A percentile compares a stretch with the other conserved stretches of the same genome.
Conservation (phyloP, 2,888 invertebrate species). For the Drosophila subsilvestris region DNA sequence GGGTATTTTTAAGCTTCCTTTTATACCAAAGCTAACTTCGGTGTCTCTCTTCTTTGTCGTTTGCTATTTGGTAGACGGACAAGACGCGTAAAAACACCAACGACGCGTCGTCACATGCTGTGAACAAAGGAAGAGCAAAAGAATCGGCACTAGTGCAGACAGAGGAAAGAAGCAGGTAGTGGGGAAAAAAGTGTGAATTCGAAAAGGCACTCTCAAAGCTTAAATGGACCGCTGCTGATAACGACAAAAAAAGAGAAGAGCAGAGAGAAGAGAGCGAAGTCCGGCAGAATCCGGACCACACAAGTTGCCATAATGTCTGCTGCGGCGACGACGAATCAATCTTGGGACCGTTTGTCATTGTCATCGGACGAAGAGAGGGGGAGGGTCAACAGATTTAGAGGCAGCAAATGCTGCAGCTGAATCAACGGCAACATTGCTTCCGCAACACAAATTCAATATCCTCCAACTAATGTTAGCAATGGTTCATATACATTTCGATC, state of each 20-base stretch:
- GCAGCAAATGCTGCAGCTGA: neutral
- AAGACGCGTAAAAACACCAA: constrained; percentile 67
- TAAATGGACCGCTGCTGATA: constrained; percentile 67
- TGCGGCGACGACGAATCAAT: constrained; percentile 64
- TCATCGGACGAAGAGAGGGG: neutral
- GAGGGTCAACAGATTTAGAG: neutral
- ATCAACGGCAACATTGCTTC: constrained; percentile 53
- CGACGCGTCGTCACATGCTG: constrained; percentile 71
- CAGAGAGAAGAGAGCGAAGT: constrained; percentile 33
- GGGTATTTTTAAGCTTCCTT: neutral
- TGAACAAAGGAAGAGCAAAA: constrained; percentile 35
- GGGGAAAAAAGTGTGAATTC: constrained; percentile 75
- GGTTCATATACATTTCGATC: constrained; percentile 39
- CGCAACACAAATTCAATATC: constrained; percentile 43
- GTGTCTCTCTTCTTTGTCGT: constrained; percentile 26
- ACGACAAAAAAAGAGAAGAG: constrained; percentile 14
- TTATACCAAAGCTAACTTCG: neutral
- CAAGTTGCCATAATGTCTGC: constrained; percentile 25
- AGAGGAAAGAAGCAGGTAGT: constrained; percentile 15
- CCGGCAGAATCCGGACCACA: constrained; percentile 40
- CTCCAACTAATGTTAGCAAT: constrained; percentile 38
- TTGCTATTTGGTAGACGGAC: constrained; percentile 23
- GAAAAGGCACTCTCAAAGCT: constrained; percentile 77
- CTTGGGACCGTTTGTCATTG: constrained; percentile 61
- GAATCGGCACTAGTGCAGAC: constrained; percentile 5